Evolutionary conservation across 2,113 vertebrate genomes (phyloP), one percentile per base, ranked within the genome.

Genomic region (Deroptyus accipitrinus): DNA sequence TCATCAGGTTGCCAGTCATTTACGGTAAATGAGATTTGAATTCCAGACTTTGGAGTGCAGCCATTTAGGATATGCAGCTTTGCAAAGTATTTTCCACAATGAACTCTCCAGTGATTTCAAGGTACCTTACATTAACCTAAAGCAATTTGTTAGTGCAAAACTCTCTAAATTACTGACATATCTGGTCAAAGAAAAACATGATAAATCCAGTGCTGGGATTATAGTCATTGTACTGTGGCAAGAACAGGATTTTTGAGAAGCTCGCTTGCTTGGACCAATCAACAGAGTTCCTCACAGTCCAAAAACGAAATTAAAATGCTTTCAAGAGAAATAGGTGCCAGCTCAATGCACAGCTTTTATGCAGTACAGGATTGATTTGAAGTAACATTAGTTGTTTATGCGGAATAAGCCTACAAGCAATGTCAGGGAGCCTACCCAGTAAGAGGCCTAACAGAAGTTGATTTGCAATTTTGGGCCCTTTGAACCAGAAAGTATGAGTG

Each of bases 51-150:
- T 91, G 94, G 90, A 96, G 80, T 52, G 73, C 44, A 42, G 88
- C 94, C 95, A 92, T 76, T 87, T 79, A 68, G 93, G 79, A 93
- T 44, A 83, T 16, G 35, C 51, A 84, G 83, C 30, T 96, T 88
- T 95, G 69, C 57, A 76, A 95, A 95, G 55, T 42, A 86, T 92
- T 95, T 96, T 95, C 88, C 92, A 68, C 61, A 22, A 72, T 44
- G 68, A 88, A 93, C 81, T 81, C 83, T 82, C 88, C 25, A 57
- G 22, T 39, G 52, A 57, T 78, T 84, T 92, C 83, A 86, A 83
- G 63, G 33, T 59, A 94, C 61, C 55, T 67, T 84, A 90, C 63
- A 74, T 81, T 92, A 82, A 84, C 64, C 49, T 88, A 86, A 92
- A 91, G 41, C 51, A 88, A 94, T 86, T 90, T 86, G 64, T 93